Conservation (phyloP, 2,797 vertebrate species). For the Coregonus sp. region DNA sequence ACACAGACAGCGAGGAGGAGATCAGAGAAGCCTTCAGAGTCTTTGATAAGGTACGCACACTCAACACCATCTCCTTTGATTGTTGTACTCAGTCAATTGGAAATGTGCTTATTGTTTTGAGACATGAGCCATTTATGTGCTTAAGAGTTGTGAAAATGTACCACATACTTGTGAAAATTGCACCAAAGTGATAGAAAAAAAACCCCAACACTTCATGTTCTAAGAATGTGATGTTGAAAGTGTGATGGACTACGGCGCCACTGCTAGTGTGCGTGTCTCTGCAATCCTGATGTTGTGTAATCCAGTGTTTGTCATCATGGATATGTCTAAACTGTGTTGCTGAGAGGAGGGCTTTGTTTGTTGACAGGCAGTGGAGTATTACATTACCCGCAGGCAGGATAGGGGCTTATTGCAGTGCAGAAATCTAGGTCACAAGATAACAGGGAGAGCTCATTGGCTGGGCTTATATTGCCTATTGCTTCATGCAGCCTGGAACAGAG, state of each 20-base stretch:
- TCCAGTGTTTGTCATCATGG: not conserved
- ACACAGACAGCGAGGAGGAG: conserved; percentile 91
- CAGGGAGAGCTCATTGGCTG: not conserved
- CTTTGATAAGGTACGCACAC: conserved; percentile 83
- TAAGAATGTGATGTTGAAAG: no score
- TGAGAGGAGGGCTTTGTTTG: conserved; percentile 14
- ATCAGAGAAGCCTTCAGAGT: conserved; percentile 91
- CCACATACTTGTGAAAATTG: no score
- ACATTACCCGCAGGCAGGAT: not conserved
- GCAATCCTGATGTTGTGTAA: not conserved
- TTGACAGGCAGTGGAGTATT: not conserved
- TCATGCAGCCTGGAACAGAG: not conserved
- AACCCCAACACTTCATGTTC: no score
- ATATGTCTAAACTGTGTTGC: not conserved
- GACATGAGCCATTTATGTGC: no score
- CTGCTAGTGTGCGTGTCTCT: no score
- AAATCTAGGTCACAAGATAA: conserved; percentile 7
- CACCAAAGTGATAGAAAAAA: no score
- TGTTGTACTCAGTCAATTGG: no score
- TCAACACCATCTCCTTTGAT: not conserved
- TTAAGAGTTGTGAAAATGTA: no score
- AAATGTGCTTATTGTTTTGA: no score
- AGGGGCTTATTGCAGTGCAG: not conserved
- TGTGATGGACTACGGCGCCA: no score
- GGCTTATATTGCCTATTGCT: not conserved